Conservation (phyloP, 2,797 vertebrate species). For the Dallia pectoralis region DNA sequence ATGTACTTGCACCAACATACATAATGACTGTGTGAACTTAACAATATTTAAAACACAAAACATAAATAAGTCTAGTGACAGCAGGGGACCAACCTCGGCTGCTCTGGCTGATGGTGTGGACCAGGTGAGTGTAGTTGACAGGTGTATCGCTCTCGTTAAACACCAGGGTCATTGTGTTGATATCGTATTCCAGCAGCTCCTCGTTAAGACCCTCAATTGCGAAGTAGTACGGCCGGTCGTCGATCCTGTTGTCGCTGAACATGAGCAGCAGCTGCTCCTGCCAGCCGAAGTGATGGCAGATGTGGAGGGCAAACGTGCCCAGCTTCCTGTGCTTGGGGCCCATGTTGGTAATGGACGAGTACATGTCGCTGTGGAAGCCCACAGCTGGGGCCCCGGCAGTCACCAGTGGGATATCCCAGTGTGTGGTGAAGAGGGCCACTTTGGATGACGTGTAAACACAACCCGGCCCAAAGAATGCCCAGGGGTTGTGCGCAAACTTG, state of each 20-base stretch:
- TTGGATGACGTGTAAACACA: constrained; percentile 87
- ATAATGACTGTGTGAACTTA: not conserved
- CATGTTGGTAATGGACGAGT: constrained; percentile 80
- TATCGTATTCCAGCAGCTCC: constrained; percentile 73
- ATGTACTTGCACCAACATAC: not conserved
- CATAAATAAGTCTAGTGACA: not conserved
- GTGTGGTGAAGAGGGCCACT: constrained; percentile 83
- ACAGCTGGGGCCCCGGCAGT: constrained; percentile 85
- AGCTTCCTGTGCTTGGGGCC: constrained; percentile 91
- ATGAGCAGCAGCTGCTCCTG: constrained; percentile 75
- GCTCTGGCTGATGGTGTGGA: constrained; percentile 74
- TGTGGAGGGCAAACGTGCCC: constrained; percentile 76
- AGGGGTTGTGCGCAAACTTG: constrained; percentile 76
- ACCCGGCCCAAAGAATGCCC: constrained; percentile 87
- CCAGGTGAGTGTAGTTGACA: constrained; percentile 75
- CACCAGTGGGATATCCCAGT: constrained; percentile 88
- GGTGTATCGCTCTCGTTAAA: constrained; percentile 70
- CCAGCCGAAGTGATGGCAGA: constrained; percentile 87
- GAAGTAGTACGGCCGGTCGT: constrained; percentile 85
- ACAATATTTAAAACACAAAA: not conserved
- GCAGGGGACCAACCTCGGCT: constrained; percentile 79
- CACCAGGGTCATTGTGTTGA: constrained; percentile 71
- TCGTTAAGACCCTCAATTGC: constrained; percentile 83
- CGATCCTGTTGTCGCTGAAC: constrained; percentile 78
- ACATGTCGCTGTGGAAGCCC: constrained; percentile 74